phyloP scores from a whole-genome alignment of 1,140 invertebrate species.

The Neotoxoptera formosana region DNA sequence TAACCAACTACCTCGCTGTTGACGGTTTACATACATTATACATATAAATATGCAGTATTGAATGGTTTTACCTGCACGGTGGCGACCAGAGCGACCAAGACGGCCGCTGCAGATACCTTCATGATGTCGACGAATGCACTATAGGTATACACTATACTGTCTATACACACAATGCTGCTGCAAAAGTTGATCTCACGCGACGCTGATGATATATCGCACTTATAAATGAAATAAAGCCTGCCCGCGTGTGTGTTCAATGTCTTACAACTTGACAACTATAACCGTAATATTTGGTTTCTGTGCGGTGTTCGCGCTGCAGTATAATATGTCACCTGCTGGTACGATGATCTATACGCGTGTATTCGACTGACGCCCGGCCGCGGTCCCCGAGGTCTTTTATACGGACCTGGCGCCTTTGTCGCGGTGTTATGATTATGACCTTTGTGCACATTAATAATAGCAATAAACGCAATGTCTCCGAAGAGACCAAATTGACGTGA shows the following conservation, averaged over 20 bases:
- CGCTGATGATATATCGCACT: background rate
- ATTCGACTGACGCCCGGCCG: background rate
- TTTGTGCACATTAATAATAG: constrained; percentile 25
- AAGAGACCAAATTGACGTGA: constrained; percentile 44
- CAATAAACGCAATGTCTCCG: constrained; percentile 15
- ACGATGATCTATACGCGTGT: background rate
- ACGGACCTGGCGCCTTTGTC: constrained; percentile 34
- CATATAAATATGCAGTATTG: no score
- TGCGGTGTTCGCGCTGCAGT: background rate
- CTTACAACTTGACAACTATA: background rate
- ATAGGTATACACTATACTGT: no score
- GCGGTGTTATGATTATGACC: constrained; percentile 56
- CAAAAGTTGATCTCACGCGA: background rate
- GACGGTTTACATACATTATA: background rate
- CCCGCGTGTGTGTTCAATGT: no score
- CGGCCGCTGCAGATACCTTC: constrained; percentile 46
- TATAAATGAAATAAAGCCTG: background rate
- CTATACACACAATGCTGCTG: background rate
- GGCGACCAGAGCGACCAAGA: constrained; percentile 52
- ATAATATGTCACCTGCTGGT: background rate
- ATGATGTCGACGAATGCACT: background rate
- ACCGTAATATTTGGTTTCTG: background rate
- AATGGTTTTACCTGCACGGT: constrained; percentile 40
- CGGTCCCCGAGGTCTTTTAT: constrained; percentile 22
- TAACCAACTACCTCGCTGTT: background rate